Evolutionary conservation across 2,113 vertebrate species (phyloP).

Genomic region (Neogale vison): DNA sequence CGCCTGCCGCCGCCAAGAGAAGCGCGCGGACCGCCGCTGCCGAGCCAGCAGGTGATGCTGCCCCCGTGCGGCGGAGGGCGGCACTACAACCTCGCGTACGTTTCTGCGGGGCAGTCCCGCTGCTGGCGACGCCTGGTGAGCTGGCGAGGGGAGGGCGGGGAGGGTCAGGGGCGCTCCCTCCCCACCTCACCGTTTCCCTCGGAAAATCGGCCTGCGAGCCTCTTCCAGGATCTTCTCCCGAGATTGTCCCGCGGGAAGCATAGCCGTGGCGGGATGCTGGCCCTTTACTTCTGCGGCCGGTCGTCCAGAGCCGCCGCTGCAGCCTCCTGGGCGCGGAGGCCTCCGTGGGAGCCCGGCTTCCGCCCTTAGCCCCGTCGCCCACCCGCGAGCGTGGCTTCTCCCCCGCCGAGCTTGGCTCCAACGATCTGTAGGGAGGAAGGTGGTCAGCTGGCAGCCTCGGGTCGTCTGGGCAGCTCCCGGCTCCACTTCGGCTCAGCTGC

Average conservation of each 20-base stretch:
- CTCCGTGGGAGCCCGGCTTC: not conserved
- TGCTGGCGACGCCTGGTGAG: fast-evolving
- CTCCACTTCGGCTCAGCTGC: not conserved
- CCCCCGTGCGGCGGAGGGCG: conserved; percentile 29
- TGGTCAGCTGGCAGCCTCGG: not conserved
- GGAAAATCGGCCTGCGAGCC: fast-evolving
- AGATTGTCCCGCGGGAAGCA: not conserved
- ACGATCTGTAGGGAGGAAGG: not conserved
- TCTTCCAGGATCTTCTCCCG: too few relatives aligned
- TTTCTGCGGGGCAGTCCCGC: fast-evolving
- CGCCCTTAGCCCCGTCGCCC: not conserved
- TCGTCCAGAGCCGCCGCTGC: not conserved
- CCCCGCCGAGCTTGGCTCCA: not conserved
- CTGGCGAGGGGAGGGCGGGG: fast-evolving
- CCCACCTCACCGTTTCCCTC: too few relatives aligned
- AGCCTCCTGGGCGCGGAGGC: not conserved
- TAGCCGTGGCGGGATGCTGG: not conserved
- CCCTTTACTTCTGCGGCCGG: not conserved
- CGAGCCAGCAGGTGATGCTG: not conserved
- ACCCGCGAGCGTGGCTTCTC: not conserved
- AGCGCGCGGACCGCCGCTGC: fast-evolving
- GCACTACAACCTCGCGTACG: not conserved
- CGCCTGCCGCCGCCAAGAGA: conserved; percentile 5
- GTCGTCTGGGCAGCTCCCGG: not conserved
- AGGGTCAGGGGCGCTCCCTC: not conserved